Evolutionary conservation across 1,140 invertebrate genomes (phyloP).

Genomic region (Battus philenor): DNA sequence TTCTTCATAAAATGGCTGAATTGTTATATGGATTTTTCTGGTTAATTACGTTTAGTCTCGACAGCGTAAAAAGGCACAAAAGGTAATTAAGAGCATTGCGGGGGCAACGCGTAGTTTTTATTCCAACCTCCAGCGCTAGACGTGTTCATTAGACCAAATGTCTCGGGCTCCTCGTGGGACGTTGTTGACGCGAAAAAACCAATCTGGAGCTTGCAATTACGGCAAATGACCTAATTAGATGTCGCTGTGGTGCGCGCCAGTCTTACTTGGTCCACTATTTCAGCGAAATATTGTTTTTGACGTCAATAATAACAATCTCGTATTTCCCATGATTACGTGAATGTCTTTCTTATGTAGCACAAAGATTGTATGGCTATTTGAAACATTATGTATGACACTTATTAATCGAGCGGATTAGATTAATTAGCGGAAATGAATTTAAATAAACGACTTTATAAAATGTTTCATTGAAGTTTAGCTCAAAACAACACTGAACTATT

Average conservation of each 20-base stretch:
- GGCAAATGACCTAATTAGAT: slow-evolving; percentile 60
- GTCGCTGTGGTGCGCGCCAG: slow-evolving; percentile 21
- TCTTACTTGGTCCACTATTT: slow-evolving; percentile 24
- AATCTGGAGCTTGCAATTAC: slow-evolving; percentile 63
- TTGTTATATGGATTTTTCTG: slow-evolving; percentile 1
- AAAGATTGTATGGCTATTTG: no score
- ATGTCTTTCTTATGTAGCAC: no score
- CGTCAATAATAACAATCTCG: no score
- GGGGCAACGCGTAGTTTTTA: slow-evolving; percentile 28
- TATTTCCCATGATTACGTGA: no score
- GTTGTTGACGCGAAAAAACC: slow-evolving; percentile 61
- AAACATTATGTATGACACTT: no score
- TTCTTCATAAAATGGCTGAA: not conserved
- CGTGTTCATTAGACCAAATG: slow-evolving; percentile 56
- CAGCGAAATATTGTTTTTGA: slow-evolving; percentile 20
- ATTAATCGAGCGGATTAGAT: no score
- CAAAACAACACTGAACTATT: no score
- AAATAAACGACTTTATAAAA: no score
- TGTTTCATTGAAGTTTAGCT: no score
- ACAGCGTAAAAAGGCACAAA: slow-evolving; percentile 12
- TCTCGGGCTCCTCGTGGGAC: slow-evolving; percentile 39
- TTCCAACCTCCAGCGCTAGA: slow-evolving; percentile 32
- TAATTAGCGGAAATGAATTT: no score
- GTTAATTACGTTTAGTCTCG: slow-evolving; percentile 9
- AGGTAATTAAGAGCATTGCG: slow-evolving; percentile 20